Evolutionary conservation across 2,113 vertebrate genomes (phyloP).

Genomic region (Syngnathus floridae): DNA sequence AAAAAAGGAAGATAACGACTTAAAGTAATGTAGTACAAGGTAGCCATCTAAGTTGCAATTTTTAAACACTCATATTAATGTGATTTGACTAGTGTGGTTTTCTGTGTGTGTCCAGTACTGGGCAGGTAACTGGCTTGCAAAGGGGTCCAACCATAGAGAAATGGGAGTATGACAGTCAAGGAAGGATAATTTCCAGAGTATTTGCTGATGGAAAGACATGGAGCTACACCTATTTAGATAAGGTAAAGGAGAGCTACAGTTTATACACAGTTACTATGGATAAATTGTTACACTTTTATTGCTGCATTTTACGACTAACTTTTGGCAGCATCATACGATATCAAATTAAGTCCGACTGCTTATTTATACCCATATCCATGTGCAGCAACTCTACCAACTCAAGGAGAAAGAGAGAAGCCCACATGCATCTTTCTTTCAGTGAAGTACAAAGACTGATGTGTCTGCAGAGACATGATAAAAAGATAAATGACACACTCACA

Average conservation of each 20-base stretch:
- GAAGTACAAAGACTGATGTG: neutral
- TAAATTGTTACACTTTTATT: neutral
- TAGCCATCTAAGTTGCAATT: neutral
- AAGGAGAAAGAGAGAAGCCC: neutral
- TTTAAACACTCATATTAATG: neutral
- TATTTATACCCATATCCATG: neutral
- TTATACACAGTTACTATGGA: neutral
- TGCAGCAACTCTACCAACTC: neutral
- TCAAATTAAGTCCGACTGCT: neutral
- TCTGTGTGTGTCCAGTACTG: slow-evolving; percentile 64
- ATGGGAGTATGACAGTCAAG: slow-evolving; percentile 92
- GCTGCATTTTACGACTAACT: neutral
- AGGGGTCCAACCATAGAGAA: slow-evolving; percentile 86
- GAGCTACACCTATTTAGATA: slow-evolving; percentile 97
- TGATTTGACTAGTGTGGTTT: slow-evolving; percentile 1
- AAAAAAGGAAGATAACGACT: neutral
- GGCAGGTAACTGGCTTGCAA: slow-evolving; percentile 90
- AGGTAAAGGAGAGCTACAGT: slow-evolving; percentile 68
- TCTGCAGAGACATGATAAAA: slow-evolving; percentile 11
- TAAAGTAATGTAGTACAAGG: neutral
- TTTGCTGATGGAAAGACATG: slow-evolving; percentile 97
- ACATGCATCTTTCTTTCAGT: neutral
- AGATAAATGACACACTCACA: neutral
- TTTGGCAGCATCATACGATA: neutral
- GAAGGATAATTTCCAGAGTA: slow-evolving; percentile 84